Evolutionary conservation across 1,140 invertebrate species (phyloP), one percentile per base, ranked within the genome.

Genomic region (Drosophila pandora): DNA sequence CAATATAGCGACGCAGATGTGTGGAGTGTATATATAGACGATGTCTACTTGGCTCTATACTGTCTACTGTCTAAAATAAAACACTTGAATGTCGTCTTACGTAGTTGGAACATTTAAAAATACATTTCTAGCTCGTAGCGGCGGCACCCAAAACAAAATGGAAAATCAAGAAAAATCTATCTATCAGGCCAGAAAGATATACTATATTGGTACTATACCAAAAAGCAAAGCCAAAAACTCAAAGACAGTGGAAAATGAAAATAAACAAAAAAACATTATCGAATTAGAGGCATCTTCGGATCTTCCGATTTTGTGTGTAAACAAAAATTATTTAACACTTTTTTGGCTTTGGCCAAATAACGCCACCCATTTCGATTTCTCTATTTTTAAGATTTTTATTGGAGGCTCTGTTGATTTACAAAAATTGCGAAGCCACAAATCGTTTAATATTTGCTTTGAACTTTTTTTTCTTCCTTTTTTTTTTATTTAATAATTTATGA

Each of bases 71-170:
- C 81, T 85, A 85, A 85, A 85, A 74, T 72, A 85, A 88, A 88
- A 87, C 79, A 88, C 76, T 88, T 88, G 78, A 87, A 88, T 87
- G 82, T 82, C 82, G 83, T 82, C 79, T 87, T 87, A 87, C 82
- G 82, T 87, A 87, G 82, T 87, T 87, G 83, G 56, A 70, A 13
- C 47, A 69, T 82, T 82, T 87, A 87, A 83, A 87, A 87, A 87
- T 88, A 87, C 34, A 77, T 65, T 81, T 72, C 76, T 71, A 80
- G 78, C 79, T n/a, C 32, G 25, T 17, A 17, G 68, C 80, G 47
- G 49, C 68, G 34, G 59, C 60, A 67, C 60, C 48, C 58, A 63
- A 76, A 67, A 79, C 54, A 62, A 79, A 78, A 82, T 67, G 34
- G 57, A 75, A 67, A 67, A 72, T 57, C 48, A 22, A 37, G 34